Evolutionary conservation across 2,797 vertebrate genomes (phyloP), one percentile per base, ranked within the genome.

Genomic region (Tiaroga cobitis): DNA sequence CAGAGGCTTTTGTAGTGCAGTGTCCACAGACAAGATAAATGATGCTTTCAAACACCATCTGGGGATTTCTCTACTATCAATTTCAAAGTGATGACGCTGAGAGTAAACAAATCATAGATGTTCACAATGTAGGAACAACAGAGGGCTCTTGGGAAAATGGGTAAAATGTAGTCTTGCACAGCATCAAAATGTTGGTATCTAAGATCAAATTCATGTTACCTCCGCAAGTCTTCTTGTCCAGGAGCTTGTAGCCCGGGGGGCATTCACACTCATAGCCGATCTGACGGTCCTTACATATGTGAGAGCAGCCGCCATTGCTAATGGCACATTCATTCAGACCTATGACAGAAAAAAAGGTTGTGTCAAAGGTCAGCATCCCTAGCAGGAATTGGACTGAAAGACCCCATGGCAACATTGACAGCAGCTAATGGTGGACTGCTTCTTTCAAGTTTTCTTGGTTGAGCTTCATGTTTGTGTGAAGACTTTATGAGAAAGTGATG

Each of bases 191-290:
- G 34, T 67, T 46, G 26, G 49, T 29, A 41, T 78, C 0, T 4
- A n/a, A 43, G 8, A 19, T 34, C 51, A 51, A n/a, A 68, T 80
- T 68, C 0, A 68, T 68, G 84, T 96, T 96, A 99, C 98, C 98
- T 93, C 97, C 97, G 87, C 98, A 99, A 6, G 97, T 98, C 95
- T 97, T 99, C 92, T 97, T 97, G 94, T 99, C 97, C 93, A 98
- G 92, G 59, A 99, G 97, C 92, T 94, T 97, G 94, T 97, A 99
- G 65, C 98, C 98, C 0, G 96, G 91, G 2, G 97, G 98, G 93
- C 98, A 99, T 77, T 97, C 95, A 26, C 98, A 99, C 91, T 97
- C 96, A 11, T 96, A 97, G 88, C 98, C 97, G 0, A 99, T 96
- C 90, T 93, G 96, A 88, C 94, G 94, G 93, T 99, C 97, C 54